Base-by-base conservation (phyloP, 1,140 invertebrate species). In the Cecropterus lyciades region DNA sequence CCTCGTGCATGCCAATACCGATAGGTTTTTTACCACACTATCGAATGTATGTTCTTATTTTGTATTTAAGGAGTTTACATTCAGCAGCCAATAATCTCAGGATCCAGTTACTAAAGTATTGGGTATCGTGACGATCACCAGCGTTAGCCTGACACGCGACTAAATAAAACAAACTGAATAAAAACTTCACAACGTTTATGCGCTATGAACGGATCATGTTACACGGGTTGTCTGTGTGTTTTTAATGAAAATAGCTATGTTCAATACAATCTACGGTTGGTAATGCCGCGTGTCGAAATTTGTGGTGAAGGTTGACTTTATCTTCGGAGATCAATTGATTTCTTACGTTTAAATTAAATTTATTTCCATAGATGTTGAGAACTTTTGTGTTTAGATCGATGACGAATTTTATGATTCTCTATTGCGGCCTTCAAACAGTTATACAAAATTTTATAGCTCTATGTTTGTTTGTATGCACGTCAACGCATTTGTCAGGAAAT, bases 61-160 rank as follows among this genome's bases (percentile, higher is more conserved):
- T 45, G 60, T 62, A 42, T 11, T 33, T 59, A 30, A 43, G 17
- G 45, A 56, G 20, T 49, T 13, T 56, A 56, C 27, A n/a, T n/a
- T n/a, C 49, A 53, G 70, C 64, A 72, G 66, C 67, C 65, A 65
- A 68, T 77, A 79, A 80, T 75, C 70, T 59, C 8, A 11, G 62
- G 70, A 72, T 80, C 72, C 64, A 64, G 68, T 80, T 78, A 72
- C 71, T 42, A 27, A 53, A 73, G 65, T 73, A 78, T 84, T 67
- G 63, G n/a, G 71, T 80, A 74, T 71, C 77, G 15, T 60, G 40
- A 49, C 48, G 33, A 24, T 49, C 59, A 48, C 53, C 10, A 51
- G 8, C 42, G n/a, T n/a, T 24, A 7, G 37, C 46, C 55, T 60
- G 64, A 63, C 65, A 60, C 15, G 46, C 46, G 43, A 63, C 43